Conservation (phyloP, 2,797 vertebrate species). For the Chromis chromis region DNA sequence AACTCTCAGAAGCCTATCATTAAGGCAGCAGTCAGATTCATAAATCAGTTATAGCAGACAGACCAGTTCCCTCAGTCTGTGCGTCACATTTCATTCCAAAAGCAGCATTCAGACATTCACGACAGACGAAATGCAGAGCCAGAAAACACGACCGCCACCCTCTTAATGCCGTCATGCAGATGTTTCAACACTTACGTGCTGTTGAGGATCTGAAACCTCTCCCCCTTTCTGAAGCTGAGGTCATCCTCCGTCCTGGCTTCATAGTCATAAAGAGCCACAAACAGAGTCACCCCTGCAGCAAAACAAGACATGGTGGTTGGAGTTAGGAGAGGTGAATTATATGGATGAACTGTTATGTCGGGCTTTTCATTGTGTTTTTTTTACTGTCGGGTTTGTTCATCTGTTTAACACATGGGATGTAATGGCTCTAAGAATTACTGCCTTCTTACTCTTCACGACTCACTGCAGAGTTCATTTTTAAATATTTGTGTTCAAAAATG, state of each 20-base stretch:
- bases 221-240: conserved; percentile 99
- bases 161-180: conserved; percentile 62
- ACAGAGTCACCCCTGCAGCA: conserved; percentile 94
- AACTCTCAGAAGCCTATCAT: neutral
- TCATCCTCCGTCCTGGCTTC: conserved; percentile 99
- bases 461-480: too few relatives aligned
- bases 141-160: conserved; percentile 55
- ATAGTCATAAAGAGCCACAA: conserved; percentile 99
- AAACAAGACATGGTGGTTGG: conserved; percentile 20
- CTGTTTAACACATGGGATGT: conserved; percentile 36
- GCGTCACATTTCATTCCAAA: conserved; percentile 24
- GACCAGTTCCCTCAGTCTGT: neutral
- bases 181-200: conserved; percentile 94
- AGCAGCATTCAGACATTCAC: conserved; percentile 14
- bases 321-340: neutral
- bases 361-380: conserved; percentile 18
- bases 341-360: neutral
- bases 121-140: conserved; percentile 22
- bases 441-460: neutral
- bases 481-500: too few relatives aligned
- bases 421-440: neutral
- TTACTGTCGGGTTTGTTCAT: conserved; percentile 20
- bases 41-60: neutral
- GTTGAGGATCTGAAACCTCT: conserved; percentile 99
- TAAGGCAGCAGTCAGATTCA: neutral